Evolutionary conservation across 2,797 vertebrate species (phyloP).

Genomic region (Danio jaintianensis): DNA sequence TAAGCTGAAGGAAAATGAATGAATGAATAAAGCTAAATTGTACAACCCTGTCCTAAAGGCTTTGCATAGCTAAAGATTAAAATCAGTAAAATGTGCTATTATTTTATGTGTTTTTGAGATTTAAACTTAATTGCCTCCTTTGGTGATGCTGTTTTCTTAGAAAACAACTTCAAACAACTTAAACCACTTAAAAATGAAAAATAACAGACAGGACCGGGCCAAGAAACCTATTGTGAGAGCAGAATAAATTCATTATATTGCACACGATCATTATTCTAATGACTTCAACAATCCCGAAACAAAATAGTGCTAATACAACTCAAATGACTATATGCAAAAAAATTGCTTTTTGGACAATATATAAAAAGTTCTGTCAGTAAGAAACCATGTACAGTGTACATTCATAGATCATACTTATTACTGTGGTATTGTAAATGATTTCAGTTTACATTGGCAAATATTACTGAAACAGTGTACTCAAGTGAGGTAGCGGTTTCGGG

Average conservation of each 20-base stretch:
- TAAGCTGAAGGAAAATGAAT: too few relatives aligned
- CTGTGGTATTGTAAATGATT: background rate
- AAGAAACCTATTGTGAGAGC: background rate
- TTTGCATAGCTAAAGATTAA: background rate
- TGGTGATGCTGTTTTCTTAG: background rate
- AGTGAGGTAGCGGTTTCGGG: background rate
- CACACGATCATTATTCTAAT: constrained; percentile 9
- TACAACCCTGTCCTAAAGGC: background rate
- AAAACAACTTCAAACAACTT: background rate
- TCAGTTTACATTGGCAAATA: constrained; percentile 11
- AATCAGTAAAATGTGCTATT: background rate
- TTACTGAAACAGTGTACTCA: background rate
- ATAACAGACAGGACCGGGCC: background rate
- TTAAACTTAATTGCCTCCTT: background rate
- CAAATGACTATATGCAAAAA: background rate
- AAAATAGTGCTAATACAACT: background rate
- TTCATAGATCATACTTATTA: background rate
- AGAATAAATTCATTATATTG: background rate
- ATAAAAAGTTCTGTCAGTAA: background rate
- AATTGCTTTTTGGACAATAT: background rate
- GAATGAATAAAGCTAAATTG: too few relatives aligned
- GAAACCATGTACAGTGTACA: background rate
- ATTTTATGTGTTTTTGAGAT: background rate
- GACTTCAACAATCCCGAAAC: background rate
- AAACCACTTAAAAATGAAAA: background rate